phyloP scores from a whole-genome alignment of 2,113 vertebrate species.

The Pterocles orientalis region DNA sequence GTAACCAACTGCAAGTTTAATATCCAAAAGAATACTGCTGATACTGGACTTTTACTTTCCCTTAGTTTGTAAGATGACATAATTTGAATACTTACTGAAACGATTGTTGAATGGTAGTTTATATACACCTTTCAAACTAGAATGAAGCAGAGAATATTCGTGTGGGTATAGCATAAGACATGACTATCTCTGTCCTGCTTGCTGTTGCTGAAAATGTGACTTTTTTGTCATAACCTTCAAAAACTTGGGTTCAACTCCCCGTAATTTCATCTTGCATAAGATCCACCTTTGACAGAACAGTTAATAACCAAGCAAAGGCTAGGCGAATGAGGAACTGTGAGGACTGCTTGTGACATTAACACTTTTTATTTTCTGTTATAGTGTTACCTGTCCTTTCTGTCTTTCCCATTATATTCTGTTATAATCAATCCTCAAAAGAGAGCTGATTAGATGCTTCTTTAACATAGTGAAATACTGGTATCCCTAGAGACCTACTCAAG shows the following conservation, averaged over 20 bases:
- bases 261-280: background rate
- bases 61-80: slow-evolving; percentile 50
- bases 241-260: background rate
- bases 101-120: background rate
- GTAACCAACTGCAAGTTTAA: slow-evolving; percentile 58
- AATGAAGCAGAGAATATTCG: background rate
- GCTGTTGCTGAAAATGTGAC: background rate
- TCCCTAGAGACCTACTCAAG: background rate
- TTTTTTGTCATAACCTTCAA: background rate
- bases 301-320: background rate
- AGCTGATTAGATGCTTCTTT: background rate
- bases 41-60: slow-evolving; percentile 45
- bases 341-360: background rate
- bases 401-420: background rate
- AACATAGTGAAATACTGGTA: background rate
- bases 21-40: slow-evolving; percentile 62
- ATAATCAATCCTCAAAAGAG: background rate
- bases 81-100: background rate
- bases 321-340: background rate
- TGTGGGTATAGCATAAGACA: background rate
- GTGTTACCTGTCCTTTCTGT: background rate
- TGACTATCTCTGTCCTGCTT: background rate
- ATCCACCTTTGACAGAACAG: background rate
- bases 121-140: background rate
- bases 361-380: background rate